Evolutionary conservation across 1,140 invertebrate genomes (phyloP), one percentile per base, ranked within the genome.

Genomic region (Wiebesia pumilae): DNA sequence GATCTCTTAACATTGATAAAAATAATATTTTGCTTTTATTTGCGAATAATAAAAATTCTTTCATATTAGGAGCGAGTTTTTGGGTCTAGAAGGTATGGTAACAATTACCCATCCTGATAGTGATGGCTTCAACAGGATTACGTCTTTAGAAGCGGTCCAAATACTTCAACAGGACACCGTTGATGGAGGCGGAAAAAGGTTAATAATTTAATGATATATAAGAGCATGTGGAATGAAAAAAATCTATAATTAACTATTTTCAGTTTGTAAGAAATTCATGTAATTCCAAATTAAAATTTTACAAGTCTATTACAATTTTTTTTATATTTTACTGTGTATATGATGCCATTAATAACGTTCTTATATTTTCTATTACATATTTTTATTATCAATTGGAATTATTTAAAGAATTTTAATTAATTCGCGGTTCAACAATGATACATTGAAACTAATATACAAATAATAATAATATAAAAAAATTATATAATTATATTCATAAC

Each of bases 81-180:
- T 93, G 83, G 93, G 93, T 33, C 91, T 94, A 83, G 88, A 91
- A 85, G 93, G 93, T 90, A 94, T 93, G 92, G 93, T 94, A 89
- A 94, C 91, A 81, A 91, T 94, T 85, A 92, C 93, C 85, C 91
- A 92, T 91, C 90, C 92, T 67, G 93, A 93, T 87, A 92, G 89
- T 88, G 92, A 94, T 77, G 90, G 88, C 89, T 93, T 93, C 89
- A 91, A 91, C 84, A 91, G 90, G 81, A 87, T 85, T 47, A 87
- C 91, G 82, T 87, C 89, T 69, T 88, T 90, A 81, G 91, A 94
- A 89, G 88, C 89, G 83, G 85, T 90, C 67, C 90, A 89, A 87
- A 87, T 91, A 88, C 84, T 92, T 85, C 85, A 89, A 10, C 92
- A 91, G 83, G 93, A 94, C 88, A 89, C 88, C 81, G 88, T 89